These are phyloP conservation scores for Dolichomitus sp. DNA, from an alignment of 2,888 invertebrate species.

Conservation along the genomic window DNA sequence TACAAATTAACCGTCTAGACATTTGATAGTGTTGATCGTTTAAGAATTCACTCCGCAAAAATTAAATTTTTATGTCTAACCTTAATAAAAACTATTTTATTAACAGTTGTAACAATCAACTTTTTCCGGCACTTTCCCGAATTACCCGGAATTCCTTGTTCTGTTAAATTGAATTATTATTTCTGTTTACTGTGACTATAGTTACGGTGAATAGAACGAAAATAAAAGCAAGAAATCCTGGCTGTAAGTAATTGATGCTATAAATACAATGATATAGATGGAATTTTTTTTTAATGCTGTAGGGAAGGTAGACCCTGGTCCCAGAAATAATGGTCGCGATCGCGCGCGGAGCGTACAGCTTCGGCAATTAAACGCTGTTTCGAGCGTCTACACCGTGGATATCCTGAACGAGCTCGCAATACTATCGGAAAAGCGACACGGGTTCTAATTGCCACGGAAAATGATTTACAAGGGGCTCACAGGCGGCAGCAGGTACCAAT, in stretches of 20 bases:
- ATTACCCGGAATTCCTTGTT: too few relatives aligned
- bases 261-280: not conserved
- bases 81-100: too few relatives aligned
- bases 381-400: constrained; percentile 30
- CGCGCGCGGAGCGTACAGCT: constrained; percentile 26
- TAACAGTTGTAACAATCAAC: too few relatives aligned
- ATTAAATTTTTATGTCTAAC: too few relatives aligned
- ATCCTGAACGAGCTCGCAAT: constrained; percentile 39
- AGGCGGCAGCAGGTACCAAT: constrained; percentile 50
- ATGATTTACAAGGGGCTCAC: constrained; percentile 57
- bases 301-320: not conserved
- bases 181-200: not conserved
- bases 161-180: not conserved
- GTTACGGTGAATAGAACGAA: not conserved
- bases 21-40: too few relatives aligned
- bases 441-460: constrained; percentile 59
- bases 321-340: constrained; percentile 5
- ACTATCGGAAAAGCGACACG: constrained; percentile 51
- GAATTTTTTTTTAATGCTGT: not conserved
- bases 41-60: too few relatives aligned
- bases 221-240: not conserved
- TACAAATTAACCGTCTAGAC: too few relatives aligned
- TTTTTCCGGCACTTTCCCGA: too few relatives aligned
- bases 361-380: constrained; percentile 58
- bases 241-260: not conserved